These are phyloP conservation scores for Geophilus truncorum DNA, from an alignment of 2,888 invertebrate genomes.

Conservation along the genomic window DNA sequence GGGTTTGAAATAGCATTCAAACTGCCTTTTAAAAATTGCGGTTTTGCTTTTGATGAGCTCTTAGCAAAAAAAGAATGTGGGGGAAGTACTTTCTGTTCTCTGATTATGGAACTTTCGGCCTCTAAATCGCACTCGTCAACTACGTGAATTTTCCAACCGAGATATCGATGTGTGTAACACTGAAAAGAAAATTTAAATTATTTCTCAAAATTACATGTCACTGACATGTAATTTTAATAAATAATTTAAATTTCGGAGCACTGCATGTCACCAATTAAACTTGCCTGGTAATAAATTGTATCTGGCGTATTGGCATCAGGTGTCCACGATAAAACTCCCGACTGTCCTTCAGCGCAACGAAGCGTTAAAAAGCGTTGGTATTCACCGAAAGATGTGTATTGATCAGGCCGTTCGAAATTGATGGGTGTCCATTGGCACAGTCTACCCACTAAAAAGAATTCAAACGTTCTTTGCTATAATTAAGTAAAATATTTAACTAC, in stretches of 20 bases:
- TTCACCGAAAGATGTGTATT: conserved; percentile 80
- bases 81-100: conserved; percentile 25
- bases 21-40: neutral
- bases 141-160: conserved; percentile 90
- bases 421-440: conserved; percentile 82
- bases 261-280: too few species aligned
- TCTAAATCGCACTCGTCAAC: conserved; percentile 55
- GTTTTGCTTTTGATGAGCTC: neutral
- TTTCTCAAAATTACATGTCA: too few species aligned
- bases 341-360: conserved; percentile 67
- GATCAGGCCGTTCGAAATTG: conserved; percentile 59
- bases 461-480: neutral
- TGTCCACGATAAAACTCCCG: conserved; percentile 69
- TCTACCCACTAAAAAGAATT: conserved; percentile 58
- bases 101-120: conserved; percentile 33
- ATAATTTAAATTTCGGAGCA: too few species aligned
- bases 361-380: conserved; percentile 79
- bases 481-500: neutral
- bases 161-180: conserved; percentile 87
- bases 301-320: conserved; percentile 82
- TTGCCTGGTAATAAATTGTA: conserved; percentile 85
- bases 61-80: neutral
- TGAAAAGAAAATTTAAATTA: conserved; percentile 48
- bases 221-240: too few species aligned
- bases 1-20: neutral